Percentiles rank a stretch among this genome's conserved stretches.
Evolutionary conservation across 2,797 vertebrate genomes (phyloP).

Genomic region (Geotrypetes seraphini): DNA sequence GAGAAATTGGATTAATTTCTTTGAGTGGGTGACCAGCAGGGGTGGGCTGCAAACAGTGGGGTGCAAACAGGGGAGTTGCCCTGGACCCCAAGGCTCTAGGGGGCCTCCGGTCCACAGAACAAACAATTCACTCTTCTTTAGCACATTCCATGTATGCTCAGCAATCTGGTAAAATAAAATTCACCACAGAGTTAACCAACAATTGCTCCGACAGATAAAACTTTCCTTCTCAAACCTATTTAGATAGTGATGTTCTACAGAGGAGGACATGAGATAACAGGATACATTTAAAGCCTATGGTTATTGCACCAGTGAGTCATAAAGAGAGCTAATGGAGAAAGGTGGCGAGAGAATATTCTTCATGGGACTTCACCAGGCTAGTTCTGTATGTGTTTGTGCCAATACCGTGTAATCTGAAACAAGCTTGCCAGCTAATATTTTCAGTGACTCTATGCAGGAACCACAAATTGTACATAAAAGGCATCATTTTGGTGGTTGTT

Average conservation of each 20-base stretch:
- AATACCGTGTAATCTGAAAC: background rate
- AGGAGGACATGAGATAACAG: background rate
- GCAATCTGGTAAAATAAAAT: no score
- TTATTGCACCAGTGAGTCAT: slow-evolving; percentile 7
- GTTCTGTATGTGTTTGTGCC: slow-evolving; percentile 8
- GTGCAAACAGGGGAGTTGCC: no score
- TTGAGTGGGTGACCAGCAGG: no score
- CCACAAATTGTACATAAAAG: background rate
- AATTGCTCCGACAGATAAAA: background rate
- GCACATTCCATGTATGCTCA: no score
- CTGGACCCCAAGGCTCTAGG: no score
- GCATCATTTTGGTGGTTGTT: background rate
- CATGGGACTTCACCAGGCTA: background rate
- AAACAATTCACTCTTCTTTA: no score
- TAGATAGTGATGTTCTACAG: background rate
- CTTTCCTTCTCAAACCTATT: background rate
- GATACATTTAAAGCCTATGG: background rate
- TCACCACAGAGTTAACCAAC: no score
- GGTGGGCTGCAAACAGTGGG: no score
- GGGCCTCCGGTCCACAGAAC: no score
- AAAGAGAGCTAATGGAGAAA: slow-evolving; percentile 2
- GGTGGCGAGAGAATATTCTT: background rate
- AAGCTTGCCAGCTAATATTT: background rate
- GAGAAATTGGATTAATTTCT: no score
- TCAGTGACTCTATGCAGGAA: background rate